A percentile compares a stretch with the other conserved stretches of the same genome.
These are phyloP conservation scores for Panthera leo DNA, from an alignment of 2,113 vertebrate species.

Conservation along the genomic window DNA sequence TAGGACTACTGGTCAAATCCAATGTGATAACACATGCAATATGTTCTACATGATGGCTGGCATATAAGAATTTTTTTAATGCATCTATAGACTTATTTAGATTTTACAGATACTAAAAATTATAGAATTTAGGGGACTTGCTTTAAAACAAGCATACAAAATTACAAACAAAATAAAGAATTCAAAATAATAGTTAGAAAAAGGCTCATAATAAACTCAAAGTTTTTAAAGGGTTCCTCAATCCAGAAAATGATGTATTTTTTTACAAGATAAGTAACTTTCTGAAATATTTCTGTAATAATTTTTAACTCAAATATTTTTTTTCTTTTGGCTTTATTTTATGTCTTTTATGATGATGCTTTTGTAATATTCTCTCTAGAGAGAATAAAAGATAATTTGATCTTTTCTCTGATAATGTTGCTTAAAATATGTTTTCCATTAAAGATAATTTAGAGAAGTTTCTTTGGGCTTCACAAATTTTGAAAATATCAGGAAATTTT, in stretches of 20 bases:
- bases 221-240: not conserved
- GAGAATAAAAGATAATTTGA: slow-evolving; percentile 53
- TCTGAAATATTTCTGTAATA: slow-evolving; percentile 42
- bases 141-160: not conserved
- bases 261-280: slow-evolving; percentile 43
- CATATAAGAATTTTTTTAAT: not conserved
- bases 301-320: not conserved
- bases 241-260: not conserved
- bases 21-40: not conserved
- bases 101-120: not conserved
- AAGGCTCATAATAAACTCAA: not conserved
- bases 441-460: not conserved
- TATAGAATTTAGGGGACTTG: not conserved
- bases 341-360: slow-evolving; percentile 8
- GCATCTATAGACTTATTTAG: not conserved
- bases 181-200: not conserved
- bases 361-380: slow-evolving; percentile 47
- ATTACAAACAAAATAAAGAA: not conserved
- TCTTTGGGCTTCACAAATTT: slow-evolving; percentile 28
- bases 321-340: slow-evolving; percentile 26
- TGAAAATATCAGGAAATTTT: not conserved
- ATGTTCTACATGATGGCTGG: not conserved
- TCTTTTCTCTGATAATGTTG: not conserved
- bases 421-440: slow-evolving; percentile 38
- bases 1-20: not conserved